Conservation (phyloP, 2,113 vertebrate species). For the Calidris pugnax region DNA sequence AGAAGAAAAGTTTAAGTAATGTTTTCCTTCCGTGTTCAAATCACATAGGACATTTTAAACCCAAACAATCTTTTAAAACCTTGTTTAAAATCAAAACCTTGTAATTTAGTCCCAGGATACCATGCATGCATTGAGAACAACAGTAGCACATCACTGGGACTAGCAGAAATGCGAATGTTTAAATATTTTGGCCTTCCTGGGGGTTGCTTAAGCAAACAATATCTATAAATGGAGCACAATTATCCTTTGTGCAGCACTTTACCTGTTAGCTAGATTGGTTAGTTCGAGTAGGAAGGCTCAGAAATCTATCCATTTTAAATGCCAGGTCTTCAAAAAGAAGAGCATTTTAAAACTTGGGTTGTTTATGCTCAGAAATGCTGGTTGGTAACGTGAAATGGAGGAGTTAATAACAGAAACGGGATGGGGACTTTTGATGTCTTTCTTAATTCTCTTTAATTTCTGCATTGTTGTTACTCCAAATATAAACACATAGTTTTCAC, state of each 20-base stretch:
- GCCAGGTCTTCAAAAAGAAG: background rate
- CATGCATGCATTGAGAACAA: background rate
- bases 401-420: conserved; percentile 33
- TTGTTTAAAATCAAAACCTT: background rate
- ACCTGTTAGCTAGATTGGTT: background rate
- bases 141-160: background rate
- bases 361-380: background rate
- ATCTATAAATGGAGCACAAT: background rate
- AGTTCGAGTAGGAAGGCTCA: background rate
- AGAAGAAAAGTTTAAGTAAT: background rate
- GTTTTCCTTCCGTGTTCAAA: conserved; percentile 9
- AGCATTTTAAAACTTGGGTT: background rate
- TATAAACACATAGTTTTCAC: conserved; percentile 49
- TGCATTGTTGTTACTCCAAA: conserved; percentile 58
- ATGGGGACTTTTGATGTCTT: conserved; percentile 53
- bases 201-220: background rate
- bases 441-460: conserved; percentile 60
- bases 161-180: background rate
- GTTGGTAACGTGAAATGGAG: background rate
- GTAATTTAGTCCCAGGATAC: background rate
- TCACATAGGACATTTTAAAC: background rate
- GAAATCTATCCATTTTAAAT: background rate
- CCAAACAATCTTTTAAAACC: background rate
- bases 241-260: background rate
- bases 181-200: background rate